Percentiles rank a stretch among this genome's conserved stretches.
phyloP scores from a whole-genome alignment of 1,140 invertebrate genomes.

The Zaprionus tsacasi region DNA sequence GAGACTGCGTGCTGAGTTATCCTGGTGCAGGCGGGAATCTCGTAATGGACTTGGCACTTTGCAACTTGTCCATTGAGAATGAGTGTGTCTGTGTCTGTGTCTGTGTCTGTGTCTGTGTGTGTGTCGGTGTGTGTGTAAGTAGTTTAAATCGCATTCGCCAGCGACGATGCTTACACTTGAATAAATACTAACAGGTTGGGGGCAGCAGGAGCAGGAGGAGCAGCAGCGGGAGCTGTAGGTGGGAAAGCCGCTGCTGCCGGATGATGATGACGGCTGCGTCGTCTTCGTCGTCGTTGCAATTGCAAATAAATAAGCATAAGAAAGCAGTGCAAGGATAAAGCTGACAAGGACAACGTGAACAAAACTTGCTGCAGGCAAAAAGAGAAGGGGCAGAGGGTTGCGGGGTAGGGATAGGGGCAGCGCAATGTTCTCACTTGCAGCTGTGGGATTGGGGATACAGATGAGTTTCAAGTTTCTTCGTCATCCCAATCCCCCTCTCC shows the following conservation, averaged over 20 bases:
- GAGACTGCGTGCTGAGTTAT: conserved; percentile 16
- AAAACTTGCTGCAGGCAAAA: conserved; percentile 24
- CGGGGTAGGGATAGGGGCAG: neutral
- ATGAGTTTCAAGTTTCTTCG: conserved; percentile 75
- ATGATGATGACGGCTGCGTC: conserved; percentile 61
- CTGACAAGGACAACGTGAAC: conserved; percentile 49
- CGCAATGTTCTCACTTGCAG: neutral
- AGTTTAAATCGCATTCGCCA: conserved; percentile 77
- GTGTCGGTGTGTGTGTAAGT: conserved; percentile 77
- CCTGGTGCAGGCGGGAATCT: conserved; percentile 32
- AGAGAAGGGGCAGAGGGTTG: neutral
- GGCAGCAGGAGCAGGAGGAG: neutral
- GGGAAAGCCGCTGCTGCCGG: conserved; percentile 14
- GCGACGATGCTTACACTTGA: conserved; percentile 74
- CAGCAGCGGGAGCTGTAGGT: neutral
- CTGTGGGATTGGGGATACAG: conserved; percentile 23
- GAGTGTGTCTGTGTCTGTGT: conserved; percentile 64
- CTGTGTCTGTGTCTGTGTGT: conserved; percentile 67
- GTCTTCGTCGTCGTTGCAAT: conserved; percentile 51
- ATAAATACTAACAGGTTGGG: conserved; percentile 67
- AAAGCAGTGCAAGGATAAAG: conserved; percentile 54
- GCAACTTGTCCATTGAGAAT: conserved; percentile 79
- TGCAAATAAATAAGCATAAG: conserved; percentile 79
- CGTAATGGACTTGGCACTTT: conserved; percentile 81
- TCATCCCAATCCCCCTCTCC: neutral